Evolutionary conservation across 2,888 invertebrate species (phyloP).

Genomic region (Eupithecia inturbata): DNA sequence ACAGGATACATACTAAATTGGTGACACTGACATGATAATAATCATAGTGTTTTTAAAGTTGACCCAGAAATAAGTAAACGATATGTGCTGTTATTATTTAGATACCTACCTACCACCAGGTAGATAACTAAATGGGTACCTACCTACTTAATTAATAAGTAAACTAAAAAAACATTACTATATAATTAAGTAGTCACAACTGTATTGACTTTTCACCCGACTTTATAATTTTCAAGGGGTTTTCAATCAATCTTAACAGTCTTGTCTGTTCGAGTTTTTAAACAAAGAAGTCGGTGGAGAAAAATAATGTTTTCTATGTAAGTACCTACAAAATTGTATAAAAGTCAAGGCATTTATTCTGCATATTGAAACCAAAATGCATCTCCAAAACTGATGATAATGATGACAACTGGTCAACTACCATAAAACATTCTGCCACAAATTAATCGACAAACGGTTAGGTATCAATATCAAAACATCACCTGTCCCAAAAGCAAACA

Average conservation of each 20-base stretch:
- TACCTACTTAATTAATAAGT: not conserved
- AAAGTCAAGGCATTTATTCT: not conserved
- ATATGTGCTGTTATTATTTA: not conserved
- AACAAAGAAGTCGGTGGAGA: not conserved
- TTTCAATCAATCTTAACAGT: not conserved
- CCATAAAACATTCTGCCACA: conserved; percentile 16
- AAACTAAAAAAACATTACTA: not conserved
- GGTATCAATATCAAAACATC: conserved; percentile 42
- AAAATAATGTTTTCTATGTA: too few species aligned
- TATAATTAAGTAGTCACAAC: not conserved
- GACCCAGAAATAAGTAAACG: not conserved
- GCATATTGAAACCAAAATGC: not conserved
- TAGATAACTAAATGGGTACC: not conserved
- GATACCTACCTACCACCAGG: not conserved
- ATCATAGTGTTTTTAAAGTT: not conserved
- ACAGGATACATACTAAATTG: not conserved
- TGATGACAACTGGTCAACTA: conserved; percentile 22
- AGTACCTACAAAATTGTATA: not conserved
- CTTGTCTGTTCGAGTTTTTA: not conserved
- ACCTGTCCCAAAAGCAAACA: conserved; percentile 56
- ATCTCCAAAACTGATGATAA: not conserved
- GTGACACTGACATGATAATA: conserved; percentile 14
- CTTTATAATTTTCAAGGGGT: not conserved
- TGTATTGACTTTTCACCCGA: too few species aligned
- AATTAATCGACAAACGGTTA: conserved; percentile 15